Percentiles rank a stretch among this genome's conserved stretches.
Conservation (phyloP, 2,888 invertebrate genomes). For the Drosophila aldrichi region DNA sequence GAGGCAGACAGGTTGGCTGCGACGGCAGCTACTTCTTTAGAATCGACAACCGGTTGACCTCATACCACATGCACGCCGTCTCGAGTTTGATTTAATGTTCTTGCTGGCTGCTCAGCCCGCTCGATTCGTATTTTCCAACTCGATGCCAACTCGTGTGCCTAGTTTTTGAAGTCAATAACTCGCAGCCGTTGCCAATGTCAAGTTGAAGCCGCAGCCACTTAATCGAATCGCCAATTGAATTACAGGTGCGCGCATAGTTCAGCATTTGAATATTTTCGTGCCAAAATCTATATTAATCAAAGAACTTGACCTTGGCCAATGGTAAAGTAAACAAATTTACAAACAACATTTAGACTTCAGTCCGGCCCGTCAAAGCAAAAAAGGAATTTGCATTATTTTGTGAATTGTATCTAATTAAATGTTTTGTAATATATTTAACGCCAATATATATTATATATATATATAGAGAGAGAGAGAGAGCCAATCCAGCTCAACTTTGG, state of each 20-base stretch:
- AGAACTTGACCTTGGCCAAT: slow-evolving; percentile 41
- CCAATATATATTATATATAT: no score
- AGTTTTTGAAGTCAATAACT: slow-evolving; percentile 59
- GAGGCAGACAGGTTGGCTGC: slow-evolving; percentile 45
- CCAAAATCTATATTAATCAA: neutral
- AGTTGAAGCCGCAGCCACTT: slow-evolving; percentile 38
- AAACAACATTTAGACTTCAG: neutral
- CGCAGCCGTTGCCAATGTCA: slow-evolving; percentile 68
- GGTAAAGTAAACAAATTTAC: neutral
- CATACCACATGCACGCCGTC: slow-evolving; percentile 68
- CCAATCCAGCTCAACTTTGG: slow-evolving; percentile 12
- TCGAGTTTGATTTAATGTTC: slow-evolving; percentile 53
- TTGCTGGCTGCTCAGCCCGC: slow-evolving; percentile 44
- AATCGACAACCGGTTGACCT: slow-evolving; percentile 75
- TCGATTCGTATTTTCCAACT: slow-evolving; percentile 9
- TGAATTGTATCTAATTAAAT: neutral
- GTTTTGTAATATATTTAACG: neutral
- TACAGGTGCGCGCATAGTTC: slow-evolving; percentile 8
- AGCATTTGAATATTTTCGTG: slow-evolving; percentile 11
- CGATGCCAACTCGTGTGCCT: slow-evolving; percentile 40
- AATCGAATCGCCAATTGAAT: slow-evolving; percentile 8
- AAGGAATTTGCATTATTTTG: neutral
- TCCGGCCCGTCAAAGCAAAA: neutral
- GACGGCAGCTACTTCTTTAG: slow-evolving; percentile 57
- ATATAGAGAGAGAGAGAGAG: neutral